phyloP scores from a whole-genome alignment of 2,888 invertebrate species.

The Serrognathus titanus region DNA sequence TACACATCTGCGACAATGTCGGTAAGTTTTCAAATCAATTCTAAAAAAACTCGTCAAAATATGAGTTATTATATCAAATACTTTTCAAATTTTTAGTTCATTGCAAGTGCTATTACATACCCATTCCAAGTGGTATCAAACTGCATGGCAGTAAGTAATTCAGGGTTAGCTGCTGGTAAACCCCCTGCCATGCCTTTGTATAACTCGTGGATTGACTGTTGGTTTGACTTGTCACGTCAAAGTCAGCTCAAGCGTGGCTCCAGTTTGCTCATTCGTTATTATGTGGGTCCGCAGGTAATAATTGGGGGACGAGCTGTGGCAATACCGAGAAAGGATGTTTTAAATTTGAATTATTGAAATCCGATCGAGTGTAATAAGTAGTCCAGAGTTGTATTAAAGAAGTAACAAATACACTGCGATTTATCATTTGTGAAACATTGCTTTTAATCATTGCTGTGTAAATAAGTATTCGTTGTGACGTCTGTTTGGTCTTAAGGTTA shows the following conservation, averaged over 20 bases:
- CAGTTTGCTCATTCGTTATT: slow-evolving; percentile 75
- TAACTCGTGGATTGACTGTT: slow-evolving; percentile 77
- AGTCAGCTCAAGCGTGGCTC: slow-evolving; percentile 84
- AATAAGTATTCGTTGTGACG: neutral
- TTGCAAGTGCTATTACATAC: slow-evolving; percentile 84
- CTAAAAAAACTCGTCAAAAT: neutral
- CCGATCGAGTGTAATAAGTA: neutral
- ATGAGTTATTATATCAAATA: too few relatives aligned
- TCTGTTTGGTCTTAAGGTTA: slow-evolving; percentile 1
- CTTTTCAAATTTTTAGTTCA: slow-evolving; percentile 56
- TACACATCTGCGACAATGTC: slow-evolving; percentile 57
- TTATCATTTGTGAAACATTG: slow-evolving; percentile 6
- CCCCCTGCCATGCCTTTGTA: slow-evolving; percentile 85
- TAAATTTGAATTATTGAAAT: slow-evolving; percentile 16
- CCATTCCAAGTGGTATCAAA: slow-evolving; percentile 89
- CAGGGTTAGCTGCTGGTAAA: slow-evolving; percentile 74
- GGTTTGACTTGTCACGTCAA: slow-evolving; percentile 69
- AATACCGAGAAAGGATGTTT: slow-evolving; percentile 24
- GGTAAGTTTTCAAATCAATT: slow-evolving; percentile 45
- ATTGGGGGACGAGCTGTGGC: slow-evolving; percentile 40
- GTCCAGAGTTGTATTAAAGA: neutral
- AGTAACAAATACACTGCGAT: neutral
- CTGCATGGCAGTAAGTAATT: slow-evolving; percentile 84
- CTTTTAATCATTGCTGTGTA: slow-evolving; percentile 10
- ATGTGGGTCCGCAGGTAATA: slow-evolving; percentile 52